Conservation (phyloP, 2,888 invertebrate species). For the Craniophora ligustri region DNA sequence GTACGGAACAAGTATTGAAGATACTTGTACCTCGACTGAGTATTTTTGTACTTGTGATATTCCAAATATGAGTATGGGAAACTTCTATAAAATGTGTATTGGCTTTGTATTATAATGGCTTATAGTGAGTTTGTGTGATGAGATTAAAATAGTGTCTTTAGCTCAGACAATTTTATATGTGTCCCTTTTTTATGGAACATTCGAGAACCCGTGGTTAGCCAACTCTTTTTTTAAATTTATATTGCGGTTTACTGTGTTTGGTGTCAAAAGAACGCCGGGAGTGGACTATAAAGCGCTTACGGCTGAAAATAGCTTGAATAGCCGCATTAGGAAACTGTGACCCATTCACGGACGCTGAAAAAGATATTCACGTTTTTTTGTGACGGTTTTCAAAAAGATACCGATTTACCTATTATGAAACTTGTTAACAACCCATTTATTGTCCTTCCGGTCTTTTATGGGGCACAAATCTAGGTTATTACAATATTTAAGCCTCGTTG, state of each 20-base stretch:
- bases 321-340: constrained; percentile 21
- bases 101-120: no score
- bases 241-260: constrained; percentile 46
- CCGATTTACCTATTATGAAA: not conserved
- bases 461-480: no score
- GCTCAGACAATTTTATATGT: not conserved
- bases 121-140: no score
- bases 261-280: constrained; percentile 50
- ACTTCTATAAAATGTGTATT: no score
- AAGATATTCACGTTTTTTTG: not conserved
- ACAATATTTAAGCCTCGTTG: no score
- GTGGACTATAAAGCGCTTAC: constrained; percentile 34
- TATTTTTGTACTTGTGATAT: no score
- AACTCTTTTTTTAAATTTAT: constrained; percentile 43
- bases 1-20: no score
- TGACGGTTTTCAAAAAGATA: not conserved
- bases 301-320: constrained; percentile 46
- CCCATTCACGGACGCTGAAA: constrained; percentile 7
- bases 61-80: no score
- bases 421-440: no score
- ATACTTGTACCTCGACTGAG: no score
- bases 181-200: not conserved
- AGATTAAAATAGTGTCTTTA: no score
- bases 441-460: no score
- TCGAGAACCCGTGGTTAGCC: constrained; percentile 35